phyloP scores from a whole-genome alignment of 2,113 vertebrate genomes.

The Turnix velox region DNA sequence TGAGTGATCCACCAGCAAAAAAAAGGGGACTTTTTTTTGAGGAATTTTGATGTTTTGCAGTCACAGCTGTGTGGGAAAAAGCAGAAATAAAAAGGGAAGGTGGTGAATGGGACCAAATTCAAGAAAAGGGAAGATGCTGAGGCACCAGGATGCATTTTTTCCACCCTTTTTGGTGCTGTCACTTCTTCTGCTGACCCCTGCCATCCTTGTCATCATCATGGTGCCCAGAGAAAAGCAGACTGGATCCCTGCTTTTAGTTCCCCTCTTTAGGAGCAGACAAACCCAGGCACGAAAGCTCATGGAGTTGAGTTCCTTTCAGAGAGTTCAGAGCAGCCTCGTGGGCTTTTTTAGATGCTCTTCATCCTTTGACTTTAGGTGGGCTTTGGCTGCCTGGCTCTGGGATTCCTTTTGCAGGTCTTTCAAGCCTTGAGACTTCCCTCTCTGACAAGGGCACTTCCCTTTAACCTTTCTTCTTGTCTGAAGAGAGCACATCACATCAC shows the following conservation, averaged over 20 bases:
- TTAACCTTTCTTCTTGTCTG: slow-evolving; percentile 64
- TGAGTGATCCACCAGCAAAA: no score
- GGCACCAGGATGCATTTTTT: not conserved
- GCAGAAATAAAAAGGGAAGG: not conserved
- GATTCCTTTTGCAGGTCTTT: not conserved
- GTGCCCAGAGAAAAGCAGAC: not conserved
- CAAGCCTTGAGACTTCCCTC: not conserved
- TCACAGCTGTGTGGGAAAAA: not conserved
- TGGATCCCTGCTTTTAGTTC: not conserved
- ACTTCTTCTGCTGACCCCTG: not conserved
- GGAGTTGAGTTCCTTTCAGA: not conserved
- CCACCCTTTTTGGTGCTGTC: not conserved
- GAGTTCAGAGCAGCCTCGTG: not conserved
- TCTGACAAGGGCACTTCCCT: not conserved
- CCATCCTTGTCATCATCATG: not conserved
- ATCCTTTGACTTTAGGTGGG: not conserved
- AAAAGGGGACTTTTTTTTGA: not conserved
- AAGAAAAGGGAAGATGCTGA: not conserved
- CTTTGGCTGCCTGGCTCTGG: not conserved
- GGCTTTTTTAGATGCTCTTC: not conserved
- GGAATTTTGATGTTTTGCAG: not conserved
- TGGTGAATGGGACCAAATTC: not conserved
- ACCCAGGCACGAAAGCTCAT: not conserved
- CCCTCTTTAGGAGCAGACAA: not conserved
- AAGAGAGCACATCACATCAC: slow-evolving; percentile 31